Base-by-base conservation (phyloP, 2,113 vertebrate genomes). In the Leiothrix lutea region DNA sequence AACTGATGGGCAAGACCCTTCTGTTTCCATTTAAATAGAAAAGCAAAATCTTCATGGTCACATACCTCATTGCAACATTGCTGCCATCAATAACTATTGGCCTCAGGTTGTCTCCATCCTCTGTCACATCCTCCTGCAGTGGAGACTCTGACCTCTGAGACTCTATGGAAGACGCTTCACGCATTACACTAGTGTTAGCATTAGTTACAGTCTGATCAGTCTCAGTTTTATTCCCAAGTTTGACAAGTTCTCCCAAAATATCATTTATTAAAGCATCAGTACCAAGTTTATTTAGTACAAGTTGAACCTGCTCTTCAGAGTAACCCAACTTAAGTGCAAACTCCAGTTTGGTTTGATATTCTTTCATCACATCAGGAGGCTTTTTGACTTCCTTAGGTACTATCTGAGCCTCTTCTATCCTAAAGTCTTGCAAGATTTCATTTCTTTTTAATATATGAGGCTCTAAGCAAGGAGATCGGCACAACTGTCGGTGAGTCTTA, bases 21-120 rank as follows among this genome's bases (percentile, higher is more conserved):
- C 26, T 79, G 51, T 80, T 91, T 86, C 44, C 64, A 51, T 61
- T 83, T 57, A 75, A 64, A 61, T 16, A 93, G 20, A 86, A 88
- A 86, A 90, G 57, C 61, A 75, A 96, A 94, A 67, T 64, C 73
- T 74, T 58, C 57, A 72, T 4, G 21, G 16, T 74, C 84, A 97
- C 98, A 97, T 96, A 99, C 99, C 99, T 99, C 99, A 99, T 99
- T 88, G 99, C 99, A 84, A 99, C 99, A 35, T 99, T 99, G 94
- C 99, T 99, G 94, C 99, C 99, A 72, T 99, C 99, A 83, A 99
- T 98, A 92, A 99, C 99, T 17, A 99, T 33, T 2, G 99, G 99
- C 50, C 99, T 98, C 96, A 99, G 98, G 97, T 99, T 99, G 98
- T 99, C 99, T 88, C 98, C 98, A 94, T 99, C 99, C 71, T 99